Conservation (phyloP, 2,797 vertebrate species). For the Danio jaintianensis region DNA sequence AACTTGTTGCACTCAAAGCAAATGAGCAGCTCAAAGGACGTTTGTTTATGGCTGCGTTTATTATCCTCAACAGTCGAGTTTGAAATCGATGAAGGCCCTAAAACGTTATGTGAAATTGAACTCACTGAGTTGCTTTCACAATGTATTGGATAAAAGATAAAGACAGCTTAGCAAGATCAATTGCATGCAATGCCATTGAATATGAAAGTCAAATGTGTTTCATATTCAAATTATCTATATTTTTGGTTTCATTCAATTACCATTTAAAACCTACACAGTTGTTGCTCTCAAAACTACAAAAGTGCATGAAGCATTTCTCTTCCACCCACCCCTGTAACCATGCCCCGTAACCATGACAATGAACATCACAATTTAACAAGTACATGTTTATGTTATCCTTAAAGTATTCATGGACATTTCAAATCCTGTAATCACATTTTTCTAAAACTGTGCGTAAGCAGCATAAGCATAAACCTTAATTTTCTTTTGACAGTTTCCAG, state of each 20-base stretch:
- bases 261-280: slow-evolving; percentile 15
- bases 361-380: slow-evolving; percentile 23
- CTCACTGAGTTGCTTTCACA: neutral
- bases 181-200: neutral
- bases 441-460: neutral
- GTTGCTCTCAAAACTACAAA: slow-evolving; percentile 1
- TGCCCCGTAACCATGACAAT: slow-evolving; percentile 45
- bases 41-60: neutral
- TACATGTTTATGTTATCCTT: slow-evolving; percentile 22
- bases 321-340: slow-evolving; percentile 24
- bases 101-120: neutral
- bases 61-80: neutral
- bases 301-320: neutral
- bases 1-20: neutral
- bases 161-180: neutral
- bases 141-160: neutral
- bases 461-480: neutral
- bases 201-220: neutral
- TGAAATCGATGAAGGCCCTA: neutral
- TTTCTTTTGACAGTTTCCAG: neutral
- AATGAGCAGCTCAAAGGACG: neutral
- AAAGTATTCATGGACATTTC: neutral
- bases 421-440: neutral
- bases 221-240: neutral
- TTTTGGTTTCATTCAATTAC: neutral